phyloP scores from a whole-genome alignment of 2,797 vertebrate genomes.

The Arnoldichthys spilopterus region DNA sequence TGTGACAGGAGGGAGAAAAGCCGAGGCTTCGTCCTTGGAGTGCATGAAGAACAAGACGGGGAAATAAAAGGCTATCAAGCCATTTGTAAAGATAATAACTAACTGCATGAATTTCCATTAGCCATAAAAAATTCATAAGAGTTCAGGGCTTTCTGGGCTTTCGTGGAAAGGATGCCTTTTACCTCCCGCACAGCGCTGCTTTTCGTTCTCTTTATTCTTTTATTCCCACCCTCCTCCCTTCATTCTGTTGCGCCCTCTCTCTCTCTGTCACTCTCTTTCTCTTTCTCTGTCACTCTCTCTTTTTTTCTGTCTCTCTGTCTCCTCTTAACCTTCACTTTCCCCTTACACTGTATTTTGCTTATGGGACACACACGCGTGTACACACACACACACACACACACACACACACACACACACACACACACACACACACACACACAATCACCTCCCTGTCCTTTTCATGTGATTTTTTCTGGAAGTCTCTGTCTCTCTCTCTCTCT shows the following conservation, averaged over 20 bases:
- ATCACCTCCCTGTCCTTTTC: neutral
- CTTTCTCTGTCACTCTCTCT: slow-evolving; percentile 5
- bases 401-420: too few relatives aligned
- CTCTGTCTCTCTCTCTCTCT: neutral
- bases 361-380: neutral
- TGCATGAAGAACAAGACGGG: slow-evolving; percentile 11
- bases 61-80: slow-evolving; percentile 71
- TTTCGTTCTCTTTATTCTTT: slow-evolving; percentile 49
- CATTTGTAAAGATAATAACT: slow-evolving; percentile 82
- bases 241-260: neutral
- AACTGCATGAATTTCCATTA: slow-evolving; percentile 48
- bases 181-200: slow-evolving; percentile 60
- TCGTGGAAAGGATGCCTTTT: slow-evolving; percentile 57
- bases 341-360: neutral
- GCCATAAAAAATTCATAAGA: slow-evolving; percentile 83
- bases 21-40: slow-evolving; percentile 39
- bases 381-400: too few relatives aligned
- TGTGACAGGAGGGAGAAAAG: slow-evolving; percentile 59
- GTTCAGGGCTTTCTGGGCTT: slow-evolving; percentile 62
- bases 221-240: slow-evolving; percentile 38
- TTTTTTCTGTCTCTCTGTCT: slow-evolving; percentile 8
- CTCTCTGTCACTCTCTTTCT: slow-evolving; percentile 26
- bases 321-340: slow-evolving; percentile 8
- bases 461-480: neutral
- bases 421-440: too few relatives aligned